Evolutionary conservation across 92 coral and sea anemone genomes (phyloP), one percentile per base, ranked within the genome.

Genomic region (Bergia sp.): DNA sequence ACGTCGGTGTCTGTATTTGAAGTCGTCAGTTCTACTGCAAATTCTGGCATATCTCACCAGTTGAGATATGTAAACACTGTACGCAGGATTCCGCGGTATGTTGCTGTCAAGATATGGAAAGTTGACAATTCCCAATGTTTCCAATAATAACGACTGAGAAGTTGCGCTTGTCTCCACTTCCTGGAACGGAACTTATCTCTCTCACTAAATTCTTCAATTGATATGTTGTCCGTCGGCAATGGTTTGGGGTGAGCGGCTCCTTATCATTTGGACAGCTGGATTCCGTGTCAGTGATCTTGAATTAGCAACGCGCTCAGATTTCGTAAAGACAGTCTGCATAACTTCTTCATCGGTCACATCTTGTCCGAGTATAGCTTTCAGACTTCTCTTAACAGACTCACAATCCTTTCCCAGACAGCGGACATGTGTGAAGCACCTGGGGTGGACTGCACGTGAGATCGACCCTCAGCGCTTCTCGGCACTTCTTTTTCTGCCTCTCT

Each of bases 361-460:
- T 13, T 93, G 86, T 5, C 92, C 90, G 1, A 89, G 53, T 61
- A 91, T 91, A 23, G 92, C 92, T 58, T 91, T 91, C 53, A 91
- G 78, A 76, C 93, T 91, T 77, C 93, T 74, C 82, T 91, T 93
- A 3, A 91, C 92, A 7, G 89, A 45, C 90, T 79, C 0, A 93
- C 93, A 8, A 93, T 45, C 67, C 95, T 82, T 79, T 93, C 95
- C 95, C 95, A 93, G 12, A 91, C 95, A 21, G 92, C 92, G 2
- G 92, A 91, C 93, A 89, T 89, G 82, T 91, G 94, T 11, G 91
- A 88, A 8, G 96, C 94, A 76, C 90, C 91, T 21, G 94, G 93
- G 71, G 77, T 92, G 93, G 61, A 92, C 91, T 49, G 93, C 91
- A 37, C 91, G 86, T 29, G 91, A 92, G 36, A 92, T 86, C 2